These are phyloP conservation scores for Nothobranchius kuhntae DNA, from an alignment of 2,113 vertebrate species.

Conservation along the genomic window DNA sequence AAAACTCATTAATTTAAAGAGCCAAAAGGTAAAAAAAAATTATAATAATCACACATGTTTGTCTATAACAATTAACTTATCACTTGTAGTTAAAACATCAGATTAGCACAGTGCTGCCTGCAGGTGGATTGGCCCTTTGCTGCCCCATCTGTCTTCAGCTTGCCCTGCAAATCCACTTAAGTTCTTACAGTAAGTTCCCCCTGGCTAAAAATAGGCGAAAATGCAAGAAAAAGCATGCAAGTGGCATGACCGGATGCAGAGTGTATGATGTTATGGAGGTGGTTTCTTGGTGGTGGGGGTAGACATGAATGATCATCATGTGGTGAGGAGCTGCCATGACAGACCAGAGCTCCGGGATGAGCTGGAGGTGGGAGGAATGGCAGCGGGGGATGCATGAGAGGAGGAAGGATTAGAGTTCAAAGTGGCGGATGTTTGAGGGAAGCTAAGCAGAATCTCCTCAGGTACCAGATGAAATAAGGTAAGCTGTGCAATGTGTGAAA, in stretches of 20 bases:
- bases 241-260: conserved; percentile 34
- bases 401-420: conserved; percentile 65
- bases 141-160: conserved; percentile 72
- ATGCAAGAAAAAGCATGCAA: conserved; percentile 57
- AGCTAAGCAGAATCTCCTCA: conserved; percentile 47
- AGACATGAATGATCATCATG: conserved; percentile 23
- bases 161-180: conserved; percentile 85
- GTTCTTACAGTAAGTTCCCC: conserved; percentile 69
- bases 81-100: conserved; percentile 51
- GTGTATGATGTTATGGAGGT: conserved; percentile 57
- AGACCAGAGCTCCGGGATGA: conserved; percentile 7
- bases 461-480: conserved; percentile 72
- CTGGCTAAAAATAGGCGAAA: conserved; percentile 78
- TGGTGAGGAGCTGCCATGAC: conserved; percentile 42
- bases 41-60: background rate
- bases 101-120: conserved; percentile 63
- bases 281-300: conserved; percentile 14
- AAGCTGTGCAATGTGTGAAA: conserved; percentile 22
- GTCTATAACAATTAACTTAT: conserved; percentile 34
- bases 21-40: too few relatives aligned
- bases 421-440: conserved; percentile 52
- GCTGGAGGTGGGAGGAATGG: conserved; percentile 58
- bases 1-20: background rate
- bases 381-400: conserved; percentile 67
- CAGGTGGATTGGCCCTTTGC: conserved; percentile 63